Evolutionary conservation across 2,113 vertebrate genomes (phyloP).

Genomic region (Arvicanthis niloticus): DNA sequence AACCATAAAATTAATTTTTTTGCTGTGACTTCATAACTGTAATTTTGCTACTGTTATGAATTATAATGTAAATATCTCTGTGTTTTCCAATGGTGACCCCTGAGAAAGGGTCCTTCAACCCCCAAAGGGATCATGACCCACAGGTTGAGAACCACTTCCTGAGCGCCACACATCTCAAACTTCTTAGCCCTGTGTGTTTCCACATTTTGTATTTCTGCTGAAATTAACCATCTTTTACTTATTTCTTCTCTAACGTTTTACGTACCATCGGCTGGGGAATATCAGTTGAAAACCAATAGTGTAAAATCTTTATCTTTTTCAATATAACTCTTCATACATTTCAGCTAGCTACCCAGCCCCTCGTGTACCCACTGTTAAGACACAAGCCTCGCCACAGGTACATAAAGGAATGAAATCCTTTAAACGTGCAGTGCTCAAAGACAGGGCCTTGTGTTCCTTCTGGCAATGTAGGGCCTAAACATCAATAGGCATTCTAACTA

Average conservation of each 20-base stretch:
- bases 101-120: neutral
- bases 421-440: neutral
- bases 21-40: too few species aligned
- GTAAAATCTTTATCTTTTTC: constrained; percentile 20
- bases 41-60: neutral
- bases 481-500: constrained; percentile 40
- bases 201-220: constrained; percentile 31
- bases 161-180: neutral
- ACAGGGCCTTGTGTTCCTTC: constrained; percentile 1
- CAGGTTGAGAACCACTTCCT: neutral
- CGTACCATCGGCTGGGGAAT: neutral
- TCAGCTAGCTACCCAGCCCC: neutral
- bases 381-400: neutral
- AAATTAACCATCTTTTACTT: constrained; percentile 12
- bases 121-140: neutral
- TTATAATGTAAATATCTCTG: neutral
- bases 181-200: neutral
- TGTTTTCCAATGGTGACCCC: neutral
- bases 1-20: neutral
- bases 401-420: constrained; percentile 41
- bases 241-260: neutral
- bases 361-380: constrained; percentile 11
- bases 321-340: constrained; percentile 37
- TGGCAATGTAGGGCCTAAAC: neutral
- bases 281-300: constrained; percentile 44